Percentiles rank a stretch among this genome's conserved stretches.
Conservation (phyloP, 2,113 vertebrate genomes). For the Periophthalmodon schlosseri region DNA sequence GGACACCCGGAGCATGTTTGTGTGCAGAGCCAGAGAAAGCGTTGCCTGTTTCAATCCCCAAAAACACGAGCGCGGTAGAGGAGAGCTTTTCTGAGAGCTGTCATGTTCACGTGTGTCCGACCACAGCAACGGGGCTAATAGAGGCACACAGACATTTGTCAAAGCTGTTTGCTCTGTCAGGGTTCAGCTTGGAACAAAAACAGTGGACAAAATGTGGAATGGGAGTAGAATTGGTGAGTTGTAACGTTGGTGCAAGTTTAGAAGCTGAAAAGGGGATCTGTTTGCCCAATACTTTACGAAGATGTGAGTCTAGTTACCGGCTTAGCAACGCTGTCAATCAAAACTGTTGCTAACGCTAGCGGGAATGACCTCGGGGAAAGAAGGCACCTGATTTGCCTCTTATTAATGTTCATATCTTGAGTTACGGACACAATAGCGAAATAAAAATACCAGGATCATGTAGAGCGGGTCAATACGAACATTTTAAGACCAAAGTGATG, state of each 20-base stretch:
- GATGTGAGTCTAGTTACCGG: too few relatives aligned
- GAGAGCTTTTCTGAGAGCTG: neutral
- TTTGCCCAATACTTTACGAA: too few relatives aligned
- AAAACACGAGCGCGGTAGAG: too few relatives aligned
- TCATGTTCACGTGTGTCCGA: slow-evolving; percentile 7
- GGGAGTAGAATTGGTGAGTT: neutral
- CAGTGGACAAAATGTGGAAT: neutral
- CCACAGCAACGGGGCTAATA: neutral
- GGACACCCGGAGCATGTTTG: slow-evolving; percentile 1
- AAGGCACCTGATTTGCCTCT: too few relatives aligned
- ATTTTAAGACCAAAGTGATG: too few relatives aligned
- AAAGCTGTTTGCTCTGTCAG: neutral
- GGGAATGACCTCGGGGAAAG: too few relatives aligned
- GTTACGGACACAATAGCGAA: too few relatives aligned
- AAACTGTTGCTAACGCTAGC: too few relatives aligned
- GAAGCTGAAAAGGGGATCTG: neutral
- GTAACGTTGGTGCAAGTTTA: neutral
- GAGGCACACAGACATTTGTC: slow-evolving; percentile 1
- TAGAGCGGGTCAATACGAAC: too few relatives aligned
- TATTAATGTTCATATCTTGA: too few relatives aligned
- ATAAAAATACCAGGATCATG: too few relatives aligned
- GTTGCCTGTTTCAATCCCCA: slow-evolving; percentile 9
- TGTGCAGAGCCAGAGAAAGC: slow-evolving; percentile 13
- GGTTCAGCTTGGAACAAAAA: neutral
- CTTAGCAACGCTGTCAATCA: too few relatives aligned